Evolutionary conservation across 1,140 invertebrate genomes (phyloP).

Genomic region (Drosophila biarmipes): DNA sequence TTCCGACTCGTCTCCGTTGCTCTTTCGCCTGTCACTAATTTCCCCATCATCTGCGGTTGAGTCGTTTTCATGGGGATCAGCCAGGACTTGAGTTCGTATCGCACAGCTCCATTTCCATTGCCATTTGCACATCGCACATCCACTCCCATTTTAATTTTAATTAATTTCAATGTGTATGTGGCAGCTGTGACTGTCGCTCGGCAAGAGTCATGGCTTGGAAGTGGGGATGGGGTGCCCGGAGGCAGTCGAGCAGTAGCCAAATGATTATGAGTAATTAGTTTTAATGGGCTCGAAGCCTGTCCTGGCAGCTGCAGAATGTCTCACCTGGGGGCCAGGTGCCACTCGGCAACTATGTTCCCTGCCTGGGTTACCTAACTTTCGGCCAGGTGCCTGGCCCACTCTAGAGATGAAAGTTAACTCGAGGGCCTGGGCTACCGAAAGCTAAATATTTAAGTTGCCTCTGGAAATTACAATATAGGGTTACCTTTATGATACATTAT

Average conservation of each 20-base stretch:
- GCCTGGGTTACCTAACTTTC: background rate
- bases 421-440: slow-evolving; percentile 12
- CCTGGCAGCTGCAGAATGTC: slow-evolving; percentile 34
- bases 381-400: slow-evolving; percentile 1
- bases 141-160: slow-evolving; percentile 65
- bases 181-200: slow-evolving; percentile 45
- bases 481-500: background rate
- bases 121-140: slow-evolving; percentile 4
- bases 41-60: slow-evolving; percentile 58
- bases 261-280: slow-evolving; percentile 65
- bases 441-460: slow-evolving; percentile 27
- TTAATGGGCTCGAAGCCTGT: slow-evolving; percentile 53
- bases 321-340: slow-evolving; percentile 27
- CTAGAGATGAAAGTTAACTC: slow-evolving; percentile 20
- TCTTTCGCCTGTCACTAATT: slow-evolving; percentile 55
- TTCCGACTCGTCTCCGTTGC: slow-evolving; percentile 37
- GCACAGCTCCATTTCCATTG: slow-evolving; percentile 21
- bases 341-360: background rate
- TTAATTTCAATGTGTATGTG: slow-evolving; percentile 68
- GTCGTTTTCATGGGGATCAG: slow-evolving; percentile 39
- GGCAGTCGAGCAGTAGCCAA: slow-evolving; percentile 41
- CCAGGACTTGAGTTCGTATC: slow-evolving; percentile 35
- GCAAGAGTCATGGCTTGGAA: slow-evolving; percentile 5
- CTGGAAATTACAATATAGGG: slow-evolving; percentile 24
- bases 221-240: background rate